Base-by-base conservation (phyloP, 2,113 vertebrate genomes). In the Trichomycterus rosablanca region DNA sequence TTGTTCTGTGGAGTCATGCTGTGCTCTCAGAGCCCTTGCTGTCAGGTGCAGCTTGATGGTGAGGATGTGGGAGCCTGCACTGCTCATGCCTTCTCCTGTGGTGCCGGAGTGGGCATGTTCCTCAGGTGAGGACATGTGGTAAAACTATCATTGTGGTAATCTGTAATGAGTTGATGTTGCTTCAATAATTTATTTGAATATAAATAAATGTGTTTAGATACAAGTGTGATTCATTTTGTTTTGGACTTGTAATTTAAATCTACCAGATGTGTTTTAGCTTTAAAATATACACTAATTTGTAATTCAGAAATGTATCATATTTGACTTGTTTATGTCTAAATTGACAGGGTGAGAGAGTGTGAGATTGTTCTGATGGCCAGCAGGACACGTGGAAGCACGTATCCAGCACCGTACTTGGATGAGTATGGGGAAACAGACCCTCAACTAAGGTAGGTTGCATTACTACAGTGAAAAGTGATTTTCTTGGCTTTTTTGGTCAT, bases 391-490 rank as follows among this genome's bases (percentile, higher is more conserved):
- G 94, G 93, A 57, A 93, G 92, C 78, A 85, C 90, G 1, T 96
- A 93, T 73, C 90, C 93, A 52, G 91, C 96, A 57, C 96, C 96
- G 15, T 99, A 98, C 72, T 86, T 99, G 73, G 96, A 99, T 75
- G 92, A 97, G 76, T 99, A 99, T 63, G 96, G 96, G 75, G 96
- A 99, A 84, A 99, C 96, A 23, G 96, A 99, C 72, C 94, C 93
- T 66, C 90, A 87, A 45, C 85, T 98, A 10, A 84, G 80, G 95
- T 97, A 89, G 90, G 86, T 77, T 16, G 11, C n/a, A 60, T 20
- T 51, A 15, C 24, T n/a, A 32, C 2, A 53, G 15, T 9, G 6
- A 15, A 11, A 3, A 7, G 20, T 1, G 18, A 11, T 35, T 4
- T 30, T 22, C 1, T 16, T 40, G 66, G 10, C 14, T 39, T 3